These are phyloP conservation scores for Berghia stephanieae DNA, from an alignment of 1,140 invertebrate genomes.

Conservation along the genomic window DNA sequence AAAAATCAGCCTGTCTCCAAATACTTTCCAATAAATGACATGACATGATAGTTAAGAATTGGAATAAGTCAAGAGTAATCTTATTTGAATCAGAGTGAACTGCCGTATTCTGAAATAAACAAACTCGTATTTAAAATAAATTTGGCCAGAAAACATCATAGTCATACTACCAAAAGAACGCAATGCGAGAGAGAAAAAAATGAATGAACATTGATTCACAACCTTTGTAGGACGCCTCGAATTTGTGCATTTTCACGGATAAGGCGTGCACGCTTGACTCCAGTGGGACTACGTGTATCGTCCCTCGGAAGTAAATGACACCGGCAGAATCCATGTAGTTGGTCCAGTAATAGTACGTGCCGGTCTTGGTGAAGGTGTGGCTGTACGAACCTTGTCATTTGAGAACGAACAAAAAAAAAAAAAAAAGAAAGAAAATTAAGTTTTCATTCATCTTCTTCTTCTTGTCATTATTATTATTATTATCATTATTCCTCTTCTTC, in stretches of 20 bases:
- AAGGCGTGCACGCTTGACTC: constrained; percentile 26
- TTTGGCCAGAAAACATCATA: not conserved
- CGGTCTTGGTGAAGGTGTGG: constrained; percentile 46
- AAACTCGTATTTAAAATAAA: too few species aligned
- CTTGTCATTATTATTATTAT: not conserved
- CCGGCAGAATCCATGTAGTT: constrained; percentile 42
- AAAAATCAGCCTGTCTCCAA: too few species aligned
- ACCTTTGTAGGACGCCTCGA: constrained; percentile 42
- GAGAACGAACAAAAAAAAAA: too few species aligned
- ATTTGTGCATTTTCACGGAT: constrained; percentile 33
- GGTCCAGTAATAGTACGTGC: constrained; percentile 55
- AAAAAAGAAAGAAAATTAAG: constrained; percentile 7
- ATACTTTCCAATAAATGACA: too few species aligned
- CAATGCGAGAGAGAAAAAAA: not conserved
- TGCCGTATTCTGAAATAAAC: too few species aligned
- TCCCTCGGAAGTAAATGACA: constrained; percentile 44
- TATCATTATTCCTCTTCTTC: too few species aligned
- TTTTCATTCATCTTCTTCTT: not conserved
- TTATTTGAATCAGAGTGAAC: too few species aligned
- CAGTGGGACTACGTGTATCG: constrained; percentile 39
- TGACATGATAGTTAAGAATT: too few species aligned
- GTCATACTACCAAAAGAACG: not conserved
- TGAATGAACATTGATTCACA: constrained; percentile 31
- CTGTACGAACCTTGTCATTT: constrained; percentile 48
- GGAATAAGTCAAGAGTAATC: too few species aligned